Base-by-base conservation (phyloP, 1,140 invertebrate species). In the Oscheius sp. region DNA sequence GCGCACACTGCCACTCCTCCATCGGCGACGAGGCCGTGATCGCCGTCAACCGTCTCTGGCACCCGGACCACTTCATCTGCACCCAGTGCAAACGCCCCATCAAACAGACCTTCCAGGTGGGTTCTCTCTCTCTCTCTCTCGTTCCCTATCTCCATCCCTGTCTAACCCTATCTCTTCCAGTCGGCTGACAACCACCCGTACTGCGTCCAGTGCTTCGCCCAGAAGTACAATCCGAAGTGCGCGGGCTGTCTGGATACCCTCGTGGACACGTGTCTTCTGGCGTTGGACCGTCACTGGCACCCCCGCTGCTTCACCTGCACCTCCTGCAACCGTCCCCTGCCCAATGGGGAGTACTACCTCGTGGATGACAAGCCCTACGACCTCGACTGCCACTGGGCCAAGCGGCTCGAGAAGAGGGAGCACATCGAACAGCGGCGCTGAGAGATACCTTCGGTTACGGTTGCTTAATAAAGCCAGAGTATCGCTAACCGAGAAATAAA, bases 241-340 rank as follows among this genome's bases (percentile, higher is more conserved):
- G 80, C 78, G 28, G 79, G 80, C 26, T 81, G 80, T 77, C 63
- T 73, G 36, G 80, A 82, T 55, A 80, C 77, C 20, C 74, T 81
- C 3, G 72, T 82, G 3, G 80, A 81, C 35, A 78, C 80, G 0
- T 96, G 94, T 84, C 88, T 97, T 85, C 94, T 95, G 86, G 95
- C 95, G 58, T 91, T 98, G 87, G 93, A 94, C 82, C 94, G 95
- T 87, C 92, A 94, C 80, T 99, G 92, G 89, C 95, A 98, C 87
- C 94, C 94, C 58, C 91, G 94, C 84, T 99, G 96, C 87, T 99
- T 99, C 88, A 90, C 90, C 77, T 99, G 96, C 85, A 88, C 90
- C 29, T 92, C 96, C 78, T 99, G 96, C 85, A 81, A 82, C 58
- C 79, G 84, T 68, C 85, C 86, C 13, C 85, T 88, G 66, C 86